Evolutionary conservation across 2,113 vertebrate genomes (phyloP).

Genomic region (Epinephelus fuscoguttatus): DNA sequence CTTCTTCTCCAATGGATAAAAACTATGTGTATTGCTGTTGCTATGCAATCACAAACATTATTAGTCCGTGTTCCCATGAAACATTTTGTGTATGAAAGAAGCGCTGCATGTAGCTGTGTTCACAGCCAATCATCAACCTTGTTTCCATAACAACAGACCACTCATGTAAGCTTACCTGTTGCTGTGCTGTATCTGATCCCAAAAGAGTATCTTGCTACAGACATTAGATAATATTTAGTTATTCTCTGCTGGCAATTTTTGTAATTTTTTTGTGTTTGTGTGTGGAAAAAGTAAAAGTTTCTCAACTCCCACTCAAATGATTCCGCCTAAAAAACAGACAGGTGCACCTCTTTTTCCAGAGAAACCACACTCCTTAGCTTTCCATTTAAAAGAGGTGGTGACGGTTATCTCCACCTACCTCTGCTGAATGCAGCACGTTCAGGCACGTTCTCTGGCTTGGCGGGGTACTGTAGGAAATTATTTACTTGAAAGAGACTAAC

Average conservation of each 20-base stretch:
- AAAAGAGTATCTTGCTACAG: constrained; percentile 3
- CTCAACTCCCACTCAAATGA: neutral
- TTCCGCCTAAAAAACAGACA: neutral
- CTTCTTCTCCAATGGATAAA: neutral
- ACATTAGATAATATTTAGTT: constrained; percentile 3
- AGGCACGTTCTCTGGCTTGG: constrained; percentile 11
- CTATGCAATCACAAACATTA: constrained; percentile 16
- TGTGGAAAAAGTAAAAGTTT: neutral
- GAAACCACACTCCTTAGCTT: neutral
- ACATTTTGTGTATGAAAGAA: constrained; percentile 2
- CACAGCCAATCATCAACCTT: constrained; percentile 6
- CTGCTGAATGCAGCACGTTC: constrained; percentile 16
- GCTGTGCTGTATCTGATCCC: constrained; percentile 17
- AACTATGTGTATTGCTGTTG: constrained; percentile 17
- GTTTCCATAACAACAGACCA: constrained; percentile 65
- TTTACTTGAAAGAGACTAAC: neutral
- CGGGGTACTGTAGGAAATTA: neutral
- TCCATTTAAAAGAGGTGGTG: neutral
- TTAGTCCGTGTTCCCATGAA: neutral
- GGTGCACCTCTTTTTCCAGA: neutral
- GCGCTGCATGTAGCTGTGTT: neutral
- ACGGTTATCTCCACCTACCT: neutral
- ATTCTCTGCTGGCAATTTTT: neutral
- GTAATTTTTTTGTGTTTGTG: no score
- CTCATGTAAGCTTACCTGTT: constrained; percentile 28